Conservation (phyloP, 1,140 invertebrate genomes). For the Coelopa frigida region DNA sequence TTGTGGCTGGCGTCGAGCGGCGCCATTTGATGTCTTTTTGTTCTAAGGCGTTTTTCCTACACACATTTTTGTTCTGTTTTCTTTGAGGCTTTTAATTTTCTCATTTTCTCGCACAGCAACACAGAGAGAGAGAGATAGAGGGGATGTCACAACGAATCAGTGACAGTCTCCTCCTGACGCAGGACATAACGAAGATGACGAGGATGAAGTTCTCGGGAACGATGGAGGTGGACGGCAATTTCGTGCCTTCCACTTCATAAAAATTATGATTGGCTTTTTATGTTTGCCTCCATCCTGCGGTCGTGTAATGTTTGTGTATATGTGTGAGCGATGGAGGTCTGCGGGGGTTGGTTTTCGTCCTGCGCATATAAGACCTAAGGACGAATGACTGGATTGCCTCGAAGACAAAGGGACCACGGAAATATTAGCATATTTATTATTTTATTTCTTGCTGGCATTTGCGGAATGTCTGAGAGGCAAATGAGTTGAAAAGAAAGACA, state of each 20-base stretch:
- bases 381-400: background rate
- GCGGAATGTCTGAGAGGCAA: slow-evolving; percentile 16
- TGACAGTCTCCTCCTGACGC: too few relatives aligned
- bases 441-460: slow-evolving; percentile 23
- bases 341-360: background rate
- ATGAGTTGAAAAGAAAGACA: slow-evolving; percentile 19
- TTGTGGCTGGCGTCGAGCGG: too few relatives aligned
- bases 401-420: background rate
- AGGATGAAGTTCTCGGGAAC: too few relatives aligned
- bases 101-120: too few relatives aligned
- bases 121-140: too few relatives aligned
- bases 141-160: slow-evolving; percentile 16
- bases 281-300: slow-evolving; percentile 1
- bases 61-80: too few relatives aligned
- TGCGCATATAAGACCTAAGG: background rate
- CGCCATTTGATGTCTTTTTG: too few relatives aligned
- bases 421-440: slow-evolving; percentile 39
- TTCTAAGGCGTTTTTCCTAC: too few relatives aligned
- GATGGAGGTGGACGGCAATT: too few relatives aligned
- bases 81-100: too few relatives aligned
- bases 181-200: too few relatives aligned
- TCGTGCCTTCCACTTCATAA: slow-evolving; percentile 41
- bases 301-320: background rate
- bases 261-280: slow-evolving; percentile 38
- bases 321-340: background rate